phyloP scores from a whole-genome alignment of 2,797 vertebrate genomes.

The Etheostoma perlongum region DNA sequence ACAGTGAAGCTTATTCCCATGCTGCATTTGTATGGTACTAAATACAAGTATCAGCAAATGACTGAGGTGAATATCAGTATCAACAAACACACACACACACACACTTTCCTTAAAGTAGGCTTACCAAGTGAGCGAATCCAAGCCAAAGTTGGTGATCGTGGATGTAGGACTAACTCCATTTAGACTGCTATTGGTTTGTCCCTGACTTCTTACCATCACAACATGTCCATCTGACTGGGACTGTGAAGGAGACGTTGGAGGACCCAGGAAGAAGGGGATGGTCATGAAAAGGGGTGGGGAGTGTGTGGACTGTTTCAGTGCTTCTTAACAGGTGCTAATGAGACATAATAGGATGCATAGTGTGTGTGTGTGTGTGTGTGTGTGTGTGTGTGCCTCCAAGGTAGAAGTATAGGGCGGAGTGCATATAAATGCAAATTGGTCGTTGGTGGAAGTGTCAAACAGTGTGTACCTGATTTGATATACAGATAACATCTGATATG shows the following conservation, averaged over 20 bases:
- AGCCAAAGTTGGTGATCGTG: constrained; percentile 73
- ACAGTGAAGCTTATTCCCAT: not conserved
- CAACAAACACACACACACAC: not conserved
- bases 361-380: constrained; percentile 19
- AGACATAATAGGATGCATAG: constrained; percentile 35
- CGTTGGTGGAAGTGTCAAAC: constrained; percentile 57
- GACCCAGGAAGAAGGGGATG: constrained; percentile 56
- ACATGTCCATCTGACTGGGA: constrained; percentile 46
- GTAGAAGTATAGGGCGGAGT: not conserved
- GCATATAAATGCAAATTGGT: constrained; percentile 51
- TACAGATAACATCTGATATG: constrained; percentile 9
- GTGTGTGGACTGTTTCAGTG: constrained; percentile 43
- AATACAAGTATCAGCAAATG: not conserved
- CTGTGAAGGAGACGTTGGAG: constrained; percentile 19
- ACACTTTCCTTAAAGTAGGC: not conserved
- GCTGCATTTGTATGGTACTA: not conserved
- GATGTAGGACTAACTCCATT: constrained; percentile 77
- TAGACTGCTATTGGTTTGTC: constrained; percentile 11
- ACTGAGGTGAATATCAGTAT: not conserved
- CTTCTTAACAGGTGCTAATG: constrained; percentile 80
- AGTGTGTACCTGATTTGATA: constrained; percentile 54
- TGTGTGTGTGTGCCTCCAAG: not conserved
- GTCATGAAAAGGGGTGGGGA: constrained; percentile 41
- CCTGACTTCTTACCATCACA: constrained; percentile 31
- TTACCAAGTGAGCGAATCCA: constrained; percentile 82